Evolutionary conservation across 37 sponge, comb jelly and placozoan genomes (phyloP).

Genomic region (Amphimedon queenslandica): DNA sequence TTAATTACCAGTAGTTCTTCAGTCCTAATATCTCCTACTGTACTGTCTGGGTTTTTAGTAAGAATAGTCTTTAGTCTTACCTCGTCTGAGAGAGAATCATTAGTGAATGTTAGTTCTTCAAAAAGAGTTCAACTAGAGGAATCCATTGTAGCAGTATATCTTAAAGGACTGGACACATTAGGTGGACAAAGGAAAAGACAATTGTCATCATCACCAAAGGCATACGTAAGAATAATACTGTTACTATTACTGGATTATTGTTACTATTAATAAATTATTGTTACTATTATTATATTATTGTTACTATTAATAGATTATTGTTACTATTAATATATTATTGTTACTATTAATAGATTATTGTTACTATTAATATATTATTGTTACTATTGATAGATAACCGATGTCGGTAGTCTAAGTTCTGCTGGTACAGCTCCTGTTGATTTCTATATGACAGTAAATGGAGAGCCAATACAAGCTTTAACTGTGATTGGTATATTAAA

Average conservation of each 20-base stretch:
- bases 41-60: too few relatives aligned
- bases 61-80: neutral
- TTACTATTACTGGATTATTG: neutral
- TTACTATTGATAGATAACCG: neutral
- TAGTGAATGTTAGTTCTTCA: neutral
- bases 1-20: too few relatives aligned
- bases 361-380: too few relatives aligned
- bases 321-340: too few relatives aligned
- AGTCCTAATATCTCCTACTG: too few relatives aligned
- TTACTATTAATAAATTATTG: too few relatives aligned
- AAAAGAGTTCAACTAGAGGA: neutral
- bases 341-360: too few relatives aligned
- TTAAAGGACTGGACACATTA: neutral
- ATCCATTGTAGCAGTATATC: neutral
- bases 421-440: neutral
- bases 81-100: neutral
- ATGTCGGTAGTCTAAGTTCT: neutral
- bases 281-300: too few relatives aligned
- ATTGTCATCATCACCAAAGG: neutral
- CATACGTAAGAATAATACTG: neutral
- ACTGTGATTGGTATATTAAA: neutral
- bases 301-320: too few relatives aligned
- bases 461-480: neutral
- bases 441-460: neutral
- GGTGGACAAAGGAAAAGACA: neutral